Conservation (phyloP, 2,797 vertebrate species). For the Malacoraja senta region DNA sequence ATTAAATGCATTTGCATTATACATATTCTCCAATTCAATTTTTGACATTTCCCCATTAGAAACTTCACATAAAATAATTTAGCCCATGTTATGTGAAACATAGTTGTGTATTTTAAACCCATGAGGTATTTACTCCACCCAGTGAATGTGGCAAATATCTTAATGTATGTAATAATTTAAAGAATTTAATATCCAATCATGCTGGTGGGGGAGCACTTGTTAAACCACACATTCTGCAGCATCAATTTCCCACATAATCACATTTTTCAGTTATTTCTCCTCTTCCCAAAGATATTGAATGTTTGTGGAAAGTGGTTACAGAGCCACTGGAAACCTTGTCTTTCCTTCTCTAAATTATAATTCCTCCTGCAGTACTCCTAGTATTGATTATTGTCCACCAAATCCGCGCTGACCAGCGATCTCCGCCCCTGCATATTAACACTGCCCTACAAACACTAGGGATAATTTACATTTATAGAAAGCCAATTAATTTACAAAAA, state of each 20-base stretch:
- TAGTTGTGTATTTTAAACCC: not conserved
- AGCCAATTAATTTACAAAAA: no score
- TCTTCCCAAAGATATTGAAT: not conserved
- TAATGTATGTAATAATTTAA: not conserved
- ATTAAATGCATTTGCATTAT: conserved; percentile 15
- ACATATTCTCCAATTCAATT: not conserved
- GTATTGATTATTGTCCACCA: not conserved
- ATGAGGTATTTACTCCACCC: not conserved
- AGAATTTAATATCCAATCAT: not conserved
- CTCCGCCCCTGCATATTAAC: no score
- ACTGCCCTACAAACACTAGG: no score
- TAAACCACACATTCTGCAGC: not conserved
- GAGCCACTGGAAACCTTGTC: not conserved
- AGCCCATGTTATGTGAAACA: not conserved
- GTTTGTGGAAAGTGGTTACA: not conserved
- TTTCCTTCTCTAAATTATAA: not conserved
- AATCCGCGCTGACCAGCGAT: no score
- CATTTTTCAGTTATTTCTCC: not conserved
- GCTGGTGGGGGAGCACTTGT: not conserved
- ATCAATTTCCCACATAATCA: not conserved
- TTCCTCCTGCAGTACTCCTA: not conserved
- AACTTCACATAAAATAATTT: not conserved
- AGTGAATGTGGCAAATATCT: not conserved
- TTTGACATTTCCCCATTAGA: not conserved
- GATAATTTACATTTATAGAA: no score